Evolutionary conservation across 92 coral and sea anemone genomes (phyloP).

Genomic region (Epizoanthus fatuus): DNA sequence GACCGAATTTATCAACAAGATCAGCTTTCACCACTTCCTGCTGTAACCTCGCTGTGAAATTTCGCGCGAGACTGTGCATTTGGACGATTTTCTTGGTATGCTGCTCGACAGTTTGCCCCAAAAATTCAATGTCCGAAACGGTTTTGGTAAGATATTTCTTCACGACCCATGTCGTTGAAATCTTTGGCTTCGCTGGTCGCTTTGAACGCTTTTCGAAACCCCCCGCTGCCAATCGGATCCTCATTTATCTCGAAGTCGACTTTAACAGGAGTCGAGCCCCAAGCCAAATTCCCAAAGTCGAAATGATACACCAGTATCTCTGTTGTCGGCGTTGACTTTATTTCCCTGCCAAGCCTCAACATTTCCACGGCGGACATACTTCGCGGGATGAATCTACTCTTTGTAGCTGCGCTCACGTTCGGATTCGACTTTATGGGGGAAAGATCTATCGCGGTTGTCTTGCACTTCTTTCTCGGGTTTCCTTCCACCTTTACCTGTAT

Average conservation of each 20-base stretch:
- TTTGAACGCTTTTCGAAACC: slow-evolving; percentile 70
- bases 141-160: slow-evolving; percentile 71
- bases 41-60: slow-evolving; percentile 62
- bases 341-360: slow-evolving; percentile 71
- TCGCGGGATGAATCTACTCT: slow-evolving; percentile 68
- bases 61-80: slow-evolving; percentile 78
- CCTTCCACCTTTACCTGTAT: not conserved
- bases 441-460: not conserved
- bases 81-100: slow-evolving; percentile 79
- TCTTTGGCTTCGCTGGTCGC: slow-evolving; percentile 52
- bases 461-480: not conserved
- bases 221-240: slow-evolving; percentile 68
- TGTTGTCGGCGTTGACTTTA: slow-evolving; percentile 53
- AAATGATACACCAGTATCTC: slow-evolving; percentile 53
- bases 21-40: slow-evolving; percentile 46
- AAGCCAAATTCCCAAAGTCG: slow-evolving; percentile 55
- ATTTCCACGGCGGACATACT: slow-evolving; percentile 75
- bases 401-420: slow-evolving; percentile 21
- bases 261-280: slow-evolving; percentile 55
- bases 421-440: slow-evolving; percentile 14
- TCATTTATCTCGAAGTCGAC: slow-evolving; percentile 61
- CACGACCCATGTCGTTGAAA: slow-evolving; percentile 66
- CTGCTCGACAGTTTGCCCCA: slow-evolving; percentile 69
- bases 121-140: slow-evolving; percentile 58
- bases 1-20: slow-evolving; percentile 9